phyloP scores from a whole-genome alignment of 2,113 vertebrate genomes.

The Chlorodrepanis virens region DNA sequence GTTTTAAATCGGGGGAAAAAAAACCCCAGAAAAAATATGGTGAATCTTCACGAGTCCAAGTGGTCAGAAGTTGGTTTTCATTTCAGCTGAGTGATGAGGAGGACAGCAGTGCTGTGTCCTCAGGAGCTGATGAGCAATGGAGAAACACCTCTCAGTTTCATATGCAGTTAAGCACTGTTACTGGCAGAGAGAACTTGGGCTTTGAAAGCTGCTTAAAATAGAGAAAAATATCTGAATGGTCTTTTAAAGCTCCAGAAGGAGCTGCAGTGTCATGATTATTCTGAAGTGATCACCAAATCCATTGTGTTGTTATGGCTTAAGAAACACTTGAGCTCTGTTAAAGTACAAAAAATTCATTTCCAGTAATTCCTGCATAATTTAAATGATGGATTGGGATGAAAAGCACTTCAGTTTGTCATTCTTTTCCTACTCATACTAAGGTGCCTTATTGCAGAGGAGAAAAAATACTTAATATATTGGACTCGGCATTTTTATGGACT shows the following conservation, averaged over 20 bases:
- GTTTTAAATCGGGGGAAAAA: neutral
- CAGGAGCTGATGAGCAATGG: neutral
- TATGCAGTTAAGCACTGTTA: neutral
- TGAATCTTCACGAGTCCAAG: neutral
- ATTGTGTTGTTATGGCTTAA: conserved; percentile 63
- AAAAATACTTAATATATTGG: neutral
- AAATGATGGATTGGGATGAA: conserved; percentile 18
- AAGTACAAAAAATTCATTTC: conserved; percentile 65
- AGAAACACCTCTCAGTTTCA: neutral
- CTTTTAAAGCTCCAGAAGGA: conserved; percentile 59
- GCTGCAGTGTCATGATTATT: conserved; percentile 55
- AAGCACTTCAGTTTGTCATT: conserved; percentile 46
- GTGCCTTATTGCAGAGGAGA: conserved; percentile 19
- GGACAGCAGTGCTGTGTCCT: neutral
- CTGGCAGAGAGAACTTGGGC: conserved; percentile 20
- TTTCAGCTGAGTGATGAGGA: neutral
- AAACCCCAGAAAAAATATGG: neutral
- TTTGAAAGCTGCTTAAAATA: conserved; percentile 57
- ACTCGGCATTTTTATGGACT: conserved; percentile 44
- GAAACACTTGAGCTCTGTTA: conserved; percentile 68
- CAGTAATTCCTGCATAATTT: conserved; percentile 66
- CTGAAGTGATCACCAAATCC: conserved; percentile 65
- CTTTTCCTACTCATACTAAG: neutral
- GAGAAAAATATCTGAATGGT: conserved; percentile 12
- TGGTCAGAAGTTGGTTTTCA: neutral